Base-by-base conservation (phyloP, 2,113 vertebrate species). In the Odontesthes bonariensis region DNA sequence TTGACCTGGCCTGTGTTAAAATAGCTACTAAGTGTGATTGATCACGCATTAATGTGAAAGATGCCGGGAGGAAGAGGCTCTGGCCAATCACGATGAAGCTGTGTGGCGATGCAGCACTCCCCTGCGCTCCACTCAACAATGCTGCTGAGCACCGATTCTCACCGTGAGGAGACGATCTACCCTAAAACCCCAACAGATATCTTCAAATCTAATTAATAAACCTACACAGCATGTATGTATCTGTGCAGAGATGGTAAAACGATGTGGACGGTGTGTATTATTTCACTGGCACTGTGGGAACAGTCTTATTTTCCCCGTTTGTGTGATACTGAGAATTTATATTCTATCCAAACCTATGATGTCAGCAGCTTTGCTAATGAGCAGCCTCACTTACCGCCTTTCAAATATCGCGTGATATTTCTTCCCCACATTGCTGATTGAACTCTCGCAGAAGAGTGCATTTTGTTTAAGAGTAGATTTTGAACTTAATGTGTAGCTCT, bases 391-490 rank as follows among this genome's bases (percentile, higher is more conserved):
- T 73, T 69, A 40, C 67, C 13, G 0, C 20, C 17, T 58, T 57
- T 64, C 47, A 7, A 0, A 31, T 2, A 20, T 42, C 38, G 74
- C 76, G 57, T 79, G 64, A 44, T 58, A 67, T 55, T 66, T 73
- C 73, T 69, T 51, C 19, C 13, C 49, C 8, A 31, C n/a, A 0
- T 31, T 64, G 42, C 64, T 55, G 69, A 76, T 61, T 49, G 56
- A 64, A 64, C 63, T 35, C 63, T 76, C 10, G 9, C 14, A 56
- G 56, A 70, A n/a, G 16, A 35, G 62, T 19, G 32, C 31, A 17
- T 85, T 78, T 65, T 23, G 57, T 82, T 81, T 86, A 51, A 17
- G 68, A 71, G 59, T 73, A 47, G 79, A 80, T 74, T 82, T 73
- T 79, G 33, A 60, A 68, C 70, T 64, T 77, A 56, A 71, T 68